phyloP scores from a whole-genome alignment of 2,113 vertebrate species.

The Calidris pygmaea region DNA sequence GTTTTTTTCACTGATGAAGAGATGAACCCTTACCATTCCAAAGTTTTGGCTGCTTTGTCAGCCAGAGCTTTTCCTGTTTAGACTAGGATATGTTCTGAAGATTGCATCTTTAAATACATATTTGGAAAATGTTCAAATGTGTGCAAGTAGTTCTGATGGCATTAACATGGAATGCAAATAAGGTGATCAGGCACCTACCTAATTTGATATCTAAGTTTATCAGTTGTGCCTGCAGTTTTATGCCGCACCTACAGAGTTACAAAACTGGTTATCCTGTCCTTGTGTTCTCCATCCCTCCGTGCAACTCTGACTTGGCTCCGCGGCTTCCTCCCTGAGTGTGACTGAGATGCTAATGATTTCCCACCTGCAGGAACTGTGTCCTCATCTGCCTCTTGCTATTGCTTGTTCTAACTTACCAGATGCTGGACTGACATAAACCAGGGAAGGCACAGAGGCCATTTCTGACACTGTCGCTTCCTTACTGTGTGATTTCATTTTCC shows the following conservation, averaged over 20 bases:
- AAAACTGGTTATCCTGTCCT: not conserved
- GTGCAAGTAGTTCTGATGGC: not conserved
- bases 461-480: not conserved
- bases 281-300: not conserved
- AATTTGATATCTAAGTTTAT: not conserved
- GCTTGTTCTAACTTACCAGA: not conserved
- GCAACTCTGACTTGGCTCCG: not conserved
- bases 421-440: not conserved
- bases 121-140: not conserved
- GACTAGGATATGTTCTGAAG: not conserved
- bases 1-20: not conserved
- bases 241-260: not conserved
- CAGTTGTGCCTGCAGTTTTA: not conserved
- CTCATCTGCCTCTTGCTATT: not conserved
- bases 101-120: not conserved
- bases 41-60: not conserved
- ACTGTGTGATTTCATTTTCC: not conserved
- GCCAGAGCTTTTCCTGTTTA: not conserved
- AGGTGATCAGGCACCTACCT: not conserved
- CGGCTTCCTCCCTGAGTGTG: not conserved
- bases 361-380: not conserved
- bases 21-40: not conserved
- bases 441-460: not conserved
- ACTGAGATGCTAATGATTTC: not conserved
- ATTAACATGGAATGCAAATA: not conserved